These are phyloP conservation scores for Enteromius anoplus DNA, from an alignment of 2,797 vertebrate genomes.

Conservation along the genomic window DNA sequence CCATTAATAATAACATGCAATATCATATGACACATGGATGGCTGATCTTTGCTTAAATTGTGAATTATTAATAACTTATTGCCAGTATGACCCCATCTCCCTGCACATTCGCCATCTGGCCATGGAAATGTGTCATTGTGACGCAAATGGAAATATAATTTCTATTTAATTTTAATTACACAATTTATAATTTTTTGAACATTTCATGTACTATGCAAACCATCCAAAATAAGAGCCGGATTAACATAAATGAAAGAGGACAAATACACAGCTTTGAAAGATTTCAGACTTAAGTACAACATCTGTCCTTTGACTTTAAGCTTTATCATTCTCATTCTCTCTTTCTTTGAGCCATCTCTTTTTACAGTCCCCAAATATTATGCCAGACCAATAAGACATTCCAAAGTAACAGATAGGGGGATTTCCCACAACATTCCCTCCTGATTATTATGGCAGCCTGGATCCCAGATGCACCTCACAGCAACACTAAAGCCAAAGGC, in stretches of 20 bases:
- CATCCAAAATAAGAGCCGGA: background rate
- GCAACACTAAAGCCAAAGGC: constrained; percentile 10
- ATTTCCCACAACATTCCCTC: constrained; percentile 53
- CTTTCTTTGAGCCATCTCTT: constrained; percentile 25
- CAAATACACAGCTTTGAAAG: background rate
- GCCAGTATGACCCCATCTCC: background rate
- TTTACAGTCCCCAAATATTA: constrained; percentile 40
- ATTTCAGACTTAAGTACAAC: background rate
- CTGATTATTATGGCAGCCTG: constrained; percentile 28
- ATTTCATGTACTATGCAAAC: background rate
- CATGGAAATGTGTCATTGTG: constrained; percentile 35
- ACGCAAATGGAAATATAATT: constrained; percentile 25
- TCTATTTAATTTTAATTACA: no score
- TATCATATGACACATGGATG: background rate
- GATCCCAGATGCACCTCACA: constrained; percentile 39
- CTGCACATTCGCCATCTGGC: constrained; percentile 40
- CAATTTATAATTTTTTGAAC: no score
- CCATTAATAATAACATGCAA: constrained; percentile 8
- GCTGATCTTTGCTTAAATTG: constrained; percentile 7
- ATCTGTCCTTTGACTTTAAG: constrained; percentile 17
- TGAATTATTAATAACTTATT: constrained; percentile 36
- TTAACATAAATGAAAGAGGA: background rate
- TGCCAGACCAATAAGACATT: constrained; percentile 42
- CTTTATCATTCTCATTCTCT: constrained; percentile 13
- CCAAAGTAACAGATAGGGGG: constrained; percentile 51